Evolutionary conservation across 2,888 invertebrate genomes (phyloP).

Genomic region (Tineola bisselliella): DNA sequence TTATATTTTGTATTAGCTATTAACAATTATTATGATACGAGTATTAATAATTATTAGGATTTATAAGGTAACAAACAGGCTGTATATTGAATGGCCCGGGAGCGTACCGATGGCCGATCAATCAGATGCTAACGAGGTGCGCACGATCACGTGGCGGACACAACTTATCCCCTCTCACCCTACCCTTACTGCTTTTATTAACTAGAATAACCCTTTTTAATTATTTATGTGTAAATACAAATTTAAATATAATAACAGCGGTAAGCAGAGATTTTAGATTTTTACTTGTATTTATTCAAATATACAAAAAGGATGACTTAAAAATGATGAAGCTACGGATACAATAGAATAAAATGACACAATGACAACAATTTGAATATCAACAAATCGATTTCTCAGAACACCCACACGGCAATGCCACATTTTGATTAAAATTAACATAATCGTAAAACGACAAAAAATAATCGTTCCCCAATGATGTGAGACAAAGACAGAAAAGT

Average conservation of each 20-base stretch:
- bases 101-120: constrained; percentile 52
- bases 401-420: constrained; percentile 14
- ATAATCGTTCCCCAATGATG: constrained; percentile 27
- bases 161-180: constrained; percentile 16
- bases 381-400: constrained; percentile 8
- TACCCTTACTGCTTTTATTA: constrained; percentile 11
- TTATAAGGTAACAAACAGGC: constrained; percentile 26
- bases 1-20: no score
- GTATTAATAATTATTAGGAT: no score
- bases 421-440: constrained; percentile 27
- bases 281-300: neutral
- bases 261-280: neutral
- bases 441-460: constrained; percentile 44
- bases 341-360: neutral
- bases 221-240: neutral
- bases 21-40: no score
- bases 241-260: neutral
- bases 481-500: constrained; percentile 62
- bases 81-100: constrained; percentile 33
- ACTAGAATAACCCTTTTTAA: neutral
- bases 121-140: constrained; percentile 59
- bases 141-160: constrained; percentile 37
- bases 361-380: constrained; percentile 2
- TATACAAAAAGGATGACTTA: neutral
- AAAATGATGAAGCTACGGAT: neutral